These are phyloP conservation scores for Daphoenositta chrysoptera DNA, from an alignment of 2,113 vertebrate species.

Conservation along the genomic window DNA sequence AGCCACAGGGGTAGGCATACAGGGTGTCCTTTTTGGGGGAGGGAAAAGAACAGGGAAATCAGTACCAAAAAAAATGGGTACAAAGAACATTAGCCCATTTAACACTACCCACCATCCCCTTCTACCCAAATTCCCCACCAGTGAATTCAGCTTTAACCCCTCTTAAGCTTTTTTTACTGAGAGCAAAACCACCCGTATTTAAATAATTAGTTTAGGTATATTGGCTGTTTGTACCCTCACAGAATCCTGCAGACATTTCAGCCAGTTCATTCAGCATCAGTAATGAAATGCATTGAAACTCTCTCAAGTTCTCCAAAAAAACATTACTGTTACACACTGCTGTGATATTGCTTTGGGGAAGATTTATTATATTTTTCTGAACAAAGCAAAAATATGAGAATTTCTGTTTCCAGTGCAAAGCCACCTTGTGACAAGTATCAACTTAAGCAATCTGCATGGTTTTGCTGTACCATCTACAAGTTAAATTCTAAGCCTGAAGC, in stretches of 20 bases:
- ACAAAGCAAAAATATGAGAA: not conserved
- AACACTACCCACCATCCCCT: not conserved
- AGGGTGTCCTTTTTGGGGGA: slow-evolving; percentile 82
- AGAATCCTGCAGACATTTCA: not conserved
- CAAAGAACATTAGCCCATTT: not conserved
- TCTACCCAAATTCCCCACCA: not conserved
- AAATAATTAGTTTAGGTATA: not conserved
- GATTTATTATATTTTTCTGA: not conserved
- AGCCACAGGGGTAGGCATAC: slow-evolving; percentile 93
- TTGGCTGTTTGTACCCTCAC: not conserved
- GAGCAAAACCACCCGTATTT: not conserved
- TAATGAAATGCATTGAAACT: not conserved
- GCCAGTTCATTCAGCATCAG: not conserved
- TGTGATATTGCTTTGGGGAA: not conserved
- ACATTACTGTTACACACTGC: not conserved
- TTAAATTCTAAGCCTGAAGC: not conserved
- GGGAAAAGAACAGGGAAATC: not conserved
- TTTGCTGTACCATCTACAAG: not conserved
- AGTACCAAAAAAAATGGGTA: not conserved
- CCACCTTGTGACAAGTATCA: not conserved
- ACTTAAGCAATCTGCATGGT: not conserved
- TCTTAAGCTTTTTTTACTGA: not conserved
- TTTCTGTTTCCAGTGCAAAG: not conserved
- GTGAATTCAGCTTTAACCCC: not conserved
- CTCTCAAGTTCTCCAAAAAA: not conserved